Percentiles rank a stretch among this genome's conserved stretches.
These are phyloP conservation scores for Orchestia grillus DNA, from an alignment of 1,140 invertebrate species.

Conservation along the genomic window DNA sequence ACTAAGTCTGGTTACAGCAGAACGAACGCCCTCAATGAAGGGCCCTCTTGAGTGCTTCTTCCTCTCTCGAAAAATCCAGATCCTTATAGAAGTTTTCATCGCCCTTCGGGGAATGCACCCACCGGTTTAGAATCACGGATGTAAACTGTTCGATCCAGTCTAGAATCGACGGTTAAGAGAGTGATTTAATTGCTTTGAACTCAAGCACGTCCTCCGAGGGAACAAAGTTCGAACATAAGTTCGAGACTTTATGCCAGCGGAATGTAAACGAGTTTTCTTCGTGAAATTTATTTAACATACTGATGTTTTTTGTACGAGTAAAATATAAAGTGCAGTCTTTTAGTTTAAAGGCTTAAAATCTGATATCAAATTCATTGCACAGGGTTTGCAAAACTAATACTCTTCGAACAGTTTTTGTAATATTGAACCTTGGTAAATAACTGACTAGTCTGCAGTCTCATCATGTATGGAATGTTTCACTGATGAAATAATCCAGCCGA, in stretches of 20 bases:
- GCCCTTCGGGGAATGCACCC: not conserved
- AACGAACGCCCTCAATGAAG: not conserved
- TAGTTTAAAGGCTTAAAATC: not conserved
- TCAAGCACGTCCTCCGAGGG: not conserved
- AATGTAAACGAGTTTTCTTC: not conserved
- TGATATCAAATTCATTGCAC: not conserved
- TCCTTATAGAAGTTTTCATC: not conserved
- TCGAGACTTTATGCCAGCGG: not conserved
- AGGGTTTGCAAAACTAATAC: not conserved
- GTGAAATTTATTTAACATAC: not conserved
- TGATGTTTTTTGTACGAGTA: not conserved
- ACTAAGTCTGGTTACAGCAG: not conserved
- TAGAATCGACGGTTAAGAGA: not conserved
- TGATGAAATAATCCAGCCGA: not conserved
- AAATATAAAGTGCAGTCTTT: not conserved
- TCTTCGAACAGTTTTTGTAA: not conserved
- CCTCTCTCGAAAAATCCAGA: not conserved
- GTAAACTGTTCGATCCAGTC: not conserved
- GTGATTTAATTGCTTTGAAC: not conserved
- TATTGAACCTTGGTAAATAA: not conserved
- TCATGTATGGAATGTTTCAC: not conserved
- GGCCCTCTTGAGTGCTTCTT: not conserved
- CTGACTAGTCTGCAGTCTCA: not conserved
- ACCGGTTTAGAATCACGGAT: not conserved
- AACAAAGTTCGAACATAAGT: not conserved